These are phyloP conservation scores for Acrocephalus scirpaceus DNA, from an alignment of 2,797 vertebrate genomes.

Conservation along the genomic window DNA sequence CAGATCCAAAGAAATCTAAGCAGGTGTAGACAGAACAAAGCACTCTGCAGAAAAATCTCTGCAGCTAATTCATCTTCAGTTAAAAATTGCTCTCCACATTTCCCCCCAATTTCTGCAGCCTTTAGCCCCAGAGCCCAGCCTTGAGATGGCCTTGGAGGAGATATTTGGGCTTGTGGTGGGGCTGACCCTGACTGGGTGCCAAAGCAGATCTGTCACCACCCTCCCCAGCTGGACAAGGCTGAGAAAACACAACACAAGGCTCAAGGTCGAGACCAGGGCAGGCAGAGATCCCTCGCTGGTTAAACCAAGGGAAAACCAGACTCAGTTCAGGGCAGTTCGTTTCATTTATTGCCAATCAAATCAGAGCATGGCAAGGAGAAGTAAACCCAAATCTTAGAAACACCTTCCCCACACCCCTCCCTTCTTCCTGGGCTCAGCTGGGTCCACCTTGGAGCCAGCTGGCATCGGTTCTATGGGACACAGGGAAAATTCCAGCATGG, in stretches of 20 bases:
- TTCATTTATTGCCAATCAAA: background rate
- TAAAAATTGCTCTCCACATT: background rate
- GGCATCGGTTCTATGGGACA: background rate
- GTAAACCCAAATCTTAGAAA: background rate
- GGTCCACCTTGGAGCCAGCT: background rate
- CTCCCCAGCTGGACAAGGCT: background rate
- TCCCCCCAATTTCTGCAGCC: background rate
- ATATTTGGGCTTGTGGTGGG: background rate
- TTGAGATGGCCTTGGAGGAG: background rate
- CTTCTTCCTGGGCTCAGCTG: background rate
- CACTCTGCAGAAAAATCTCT: background rate
- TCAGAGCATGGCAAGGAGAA: background rate
- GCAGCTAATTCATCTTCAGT: background rate
- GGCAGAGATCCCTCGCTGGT: background rate
- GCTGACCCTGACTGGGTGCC: background rate
- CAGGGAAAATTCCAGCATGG: background rate
- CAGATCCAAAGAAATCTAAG: background rate
- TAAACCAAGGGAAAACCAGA: background rate
- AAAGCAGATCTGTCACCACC: background rate
- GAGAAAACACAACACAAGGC: background rate
- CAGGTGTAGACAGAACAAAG: background rate
- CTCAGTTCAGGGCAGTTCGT: background rate
- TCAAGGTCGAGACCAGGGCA: background rate
- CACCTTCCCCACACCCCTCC: background rate
- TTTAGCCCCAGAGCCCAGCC: background rate